Conservation (phyloP, 2,113 vertebrate genomes). For the Embiotoca jacksoni region DNA sequence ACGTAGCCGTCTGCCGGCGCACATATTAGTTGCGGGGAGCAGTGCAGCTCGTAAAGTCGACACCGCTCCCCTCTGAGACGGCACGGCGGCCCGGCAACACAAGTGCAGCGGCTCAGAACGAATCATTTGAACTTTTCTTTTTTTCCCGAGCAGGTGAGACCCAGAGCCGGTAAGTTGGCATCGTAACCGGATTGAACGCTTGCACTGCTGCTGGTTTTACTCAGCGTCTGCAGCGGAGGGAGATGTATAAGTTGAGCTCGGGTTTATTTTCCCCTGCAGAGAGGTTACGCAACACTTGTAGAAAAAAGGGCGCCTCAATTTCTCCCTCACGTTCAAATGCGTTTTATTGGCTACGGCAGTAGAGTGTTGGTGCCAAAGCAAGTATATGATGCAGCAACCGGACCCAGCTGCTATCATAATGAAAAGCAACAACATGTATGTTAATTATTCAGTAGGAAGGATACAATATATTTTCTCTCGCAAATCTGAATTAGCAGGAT, state of each 20-base stretch:
- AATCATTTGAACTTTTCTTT: slow-evolving; percentile 12
- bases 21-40: slow-evolving; percentile 27
- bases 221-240: slow-evolving; percentile 3
- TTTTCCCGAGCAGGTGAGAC: slow-evolving; percentile 26
- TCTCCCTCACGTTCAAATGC: slow-evolving; percentile 10
- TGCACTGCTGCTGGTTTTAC: slow-evolving; percentile 26
- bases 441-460: neutral
- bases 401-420: neutral
- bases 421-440: neutral
- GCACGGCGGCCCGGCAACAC: slow-evolving; percentile 14
- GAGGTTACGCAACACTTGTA: neutral
- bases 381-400: neutral
- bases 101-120: neutral
- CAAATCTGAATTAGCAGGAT: neutral
- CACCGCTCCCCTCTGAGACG: slow-evolving; percentile 31
- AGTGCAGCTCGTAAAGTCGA: slow-evolving; percentile 38
- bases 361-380: neutral
- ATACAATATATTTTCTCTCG: too few species aligned
- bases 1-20: slow-evolving; percentile 35
- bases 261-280: neutral
- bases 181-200: neutral
- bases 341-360: neutral
- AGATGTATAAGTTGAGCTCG: neutral
- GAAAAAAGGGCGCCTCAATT: neutral
- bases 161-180: slow-evolving; percentile 20